Percentiles rank a stretch among this genome's conserved stretches.
Evolutionary conservation across 2,888 invertebrate species (phyloP).

Genomic region (Noctua janthe): DNA sequence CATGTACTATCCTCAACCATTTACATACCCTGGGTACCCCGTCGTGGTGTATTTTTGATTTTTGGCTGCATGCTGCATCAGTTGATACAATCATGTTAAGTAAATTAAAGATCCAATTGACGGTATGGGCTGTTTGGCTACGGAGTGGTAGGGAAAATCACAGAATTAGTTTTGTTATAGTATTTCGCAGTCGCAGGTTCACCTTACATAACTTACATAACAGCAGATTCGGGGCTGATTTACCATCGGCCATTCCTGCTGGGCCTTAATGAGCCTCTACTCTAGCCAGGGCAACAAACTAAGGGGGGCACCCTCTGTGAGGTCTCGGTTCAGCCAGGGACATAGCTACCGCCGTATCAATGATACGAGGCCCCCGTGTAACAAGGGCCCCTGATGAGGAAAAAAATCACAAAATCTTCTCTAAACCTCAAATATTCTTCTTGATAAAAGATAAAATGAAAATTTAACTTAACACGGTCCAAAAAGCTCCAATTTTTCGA

Average conservation of each 20-base stretch:
- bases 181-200: not conserved
- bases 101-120: not conserved
- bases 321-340: not conserved
- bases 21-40: conserved; percentile 85
- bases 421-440: no score
- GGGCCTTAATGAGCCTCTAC: not conserved
- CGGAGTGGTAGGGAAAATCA: not conserved
- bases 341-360: no score
- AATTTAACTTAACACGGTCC: no score
- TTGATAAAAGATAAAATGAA: no score
- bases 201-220: not conserved
- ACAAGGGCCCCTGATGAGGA: no score
- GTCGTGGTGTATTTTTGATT: conserved; percentile 79
- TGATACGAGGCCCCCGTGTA: no score
- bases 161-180: not conserved
- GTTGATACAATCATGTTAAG: not conserved
- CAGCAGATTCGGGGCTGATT: not conserved
- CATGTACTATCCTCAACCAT: conserved; percentile 83
- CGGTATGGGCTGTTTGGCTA: not conserved
- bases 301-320: no score
- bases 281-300: conserved; percentile 4
- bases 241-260: not conserved
- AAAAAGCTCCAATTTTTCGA: no score
- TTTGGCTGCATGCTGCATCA: not conserved
- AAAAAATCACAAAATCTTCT: no score